Conservation (phyloP, 2,113 vertebrate species). For the Sialia sialis region DNA sequence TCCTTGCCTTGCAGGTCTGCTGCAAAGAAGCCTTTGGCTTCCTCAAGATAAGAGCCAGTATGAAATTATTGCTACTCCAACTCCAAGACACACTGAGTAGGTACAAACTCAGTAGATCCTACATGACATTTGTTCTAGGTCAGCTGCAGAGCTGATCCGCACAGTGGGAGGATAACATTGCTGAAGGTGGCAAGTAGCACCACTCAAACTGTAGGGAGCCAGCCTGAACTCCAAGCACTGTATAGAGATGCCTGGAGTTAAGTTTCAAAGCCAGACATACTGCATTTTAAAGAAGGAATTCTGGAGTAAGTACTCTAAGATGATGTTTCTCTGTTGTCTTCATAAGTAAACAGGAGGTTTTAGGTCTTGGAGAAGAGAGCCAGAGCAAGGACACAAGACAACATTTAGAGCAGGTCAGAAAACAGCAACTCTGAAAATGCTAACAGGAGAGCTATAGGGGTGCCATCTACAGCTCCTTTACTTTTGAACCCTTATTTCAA, state of each 20-base stretch:
- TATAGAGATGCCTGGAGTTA: background rate
- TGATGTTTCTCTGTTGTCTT: background rate
- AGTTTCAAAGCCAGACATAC: background rate
- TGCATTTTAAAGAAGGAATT: background rate
- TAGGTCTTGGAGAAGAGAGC: background rate
- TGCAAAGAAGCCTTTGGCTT: background rate
- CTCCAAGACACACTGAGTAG: background rate
- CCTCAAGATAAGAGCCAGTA: background rate
- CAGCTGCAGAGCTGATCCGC: background rate
- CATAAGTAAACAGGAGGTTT: background rate
- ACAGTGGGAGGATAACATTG: background rate
- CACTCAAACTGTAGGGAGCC: background rate
- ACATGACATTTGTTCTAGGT: background rate
- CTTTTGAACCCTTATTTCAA: background rate
- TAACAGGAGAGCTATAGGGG: accelerated
- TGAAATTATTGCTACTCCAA: background rate
- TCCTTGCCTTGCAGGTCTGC: background rate
- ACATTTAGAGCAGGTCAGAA: background rate
- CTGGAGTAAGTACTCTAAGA: background rate
- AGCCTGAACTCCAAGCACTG: background rate
- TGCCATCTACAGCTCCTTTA: background rate
- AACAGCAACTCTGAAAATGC: background rate
- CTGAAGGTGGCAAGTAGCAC: background rate
- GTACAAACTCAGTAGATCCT: background rate
- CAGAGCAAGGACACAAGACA: background rate